Base-by-base conservation (phyloP, 2,888 invertebrate species). In the Cenopis cana region DNA sequence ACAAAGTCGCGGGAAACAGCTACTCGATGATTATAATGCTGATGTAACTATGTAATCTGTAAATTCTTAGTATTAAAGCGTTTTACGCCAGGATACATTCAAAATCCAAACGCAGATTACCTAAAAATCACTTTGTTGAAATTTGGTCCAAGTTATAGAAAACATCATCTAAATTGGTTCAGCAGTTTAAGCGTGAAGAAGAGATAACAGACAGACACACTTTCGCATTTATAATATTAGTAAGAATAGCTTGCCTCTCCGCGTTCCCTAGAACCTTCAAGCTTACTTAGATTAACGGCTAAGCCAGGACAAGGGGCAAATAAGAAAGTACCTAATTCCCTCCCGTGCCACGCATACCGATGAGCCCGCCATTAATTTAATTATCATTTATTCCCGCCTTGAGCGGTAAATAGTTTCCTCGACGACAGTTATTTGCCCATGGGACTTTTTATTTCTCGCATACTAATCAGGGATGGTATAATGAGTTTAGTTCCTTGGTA, bases 251-350 rank as follows among this genome's bases (percentile, higher is more conserved):
- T 14, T 12, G 14, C 14, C 18, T n/a, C 11, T 38, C 10, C 56
- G 29, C 6, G 5, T 54, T 1, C 18, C 12, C 10, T 8, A 1
- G 29, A 29, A 54, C 60, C 60, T 41, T 29, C 60, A 29, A 24
- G 60, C 61, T 68, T 68, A 68, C 46, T 46, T n/a, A 68, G 61
- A 68, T 68, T 68, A 68, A 68, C 60, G 68, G 41, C 33, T 55
- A 61, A 68, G 68, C 54, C n/a, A 41, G 55, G 69, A 57, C 57
- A 64, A 69, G 69, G 56, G 69, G 65, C 50, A 67, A 71, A 71
- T 66, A 71, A 67, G 60, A 71, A 71, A 61, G 71, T 56, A 67
- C 60, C 61, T 71, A 67, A 67, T 70, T 70, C 66, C 60, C 36
- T 55, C 33, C 59, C 60, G 55, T 59, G 54, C 17, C 60, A 18